These are phyloP conservation scores for Tinea semifulvella DNA, from an alignment of 2,888 invertebrate species.

Conservation along the genomic window DNA sequence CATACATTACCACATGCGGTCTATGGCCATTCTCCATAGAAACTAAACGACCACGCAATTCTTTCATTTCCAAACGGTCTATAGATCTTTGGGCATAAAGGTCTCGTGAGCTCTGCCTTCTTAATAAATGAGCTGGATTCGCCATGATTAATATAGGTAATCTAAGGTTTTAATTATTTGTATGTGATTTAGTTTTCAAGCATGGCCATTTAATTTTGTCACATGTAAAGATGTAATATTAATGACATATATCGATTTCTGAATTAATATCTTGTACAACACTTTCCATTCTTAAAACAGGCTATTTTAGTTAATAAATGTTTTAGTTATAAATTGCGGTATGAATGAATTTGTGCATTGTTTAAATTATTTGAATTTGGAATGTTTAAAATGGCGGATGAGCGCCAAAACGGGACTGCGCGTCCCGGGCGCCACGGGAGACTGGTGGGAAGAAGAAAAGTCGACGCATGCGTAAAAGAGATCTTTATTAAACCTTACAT, in stretches of 20 bases:
- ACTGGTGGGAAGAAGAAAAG: not conserved
- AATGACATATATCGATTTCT: no score
- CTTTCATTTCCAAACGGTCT: constrained; percentile 87
- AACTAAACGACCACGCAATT: constrained; percentile 82
- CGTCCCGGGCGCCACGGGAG: constrained; percentile 4
- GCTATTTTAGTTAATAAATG: not conserved
- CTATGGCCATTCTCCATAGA: constrained; percentile 72
- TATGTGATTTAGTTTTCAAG: no score
- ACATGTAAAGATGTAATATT: no score
- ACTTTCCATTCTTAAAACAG: no score
- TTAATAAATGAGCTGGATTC: constrained; percentile 88
- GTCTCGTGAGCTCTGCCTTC: constrained; percentile 89
- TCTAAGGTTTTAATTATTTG: no score
- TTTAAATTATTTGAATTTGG: not conserved
- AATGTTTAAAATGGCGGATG: constrained; percentile 9
- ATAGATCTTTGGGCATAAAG: constrained; percentile 82
- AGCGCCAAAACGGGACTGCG: not conserved
- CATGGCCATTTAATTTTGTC: no score
- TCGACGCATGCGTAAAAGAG: not conserved
- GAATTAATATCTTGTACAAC: no score
- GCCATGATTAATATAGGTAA: constrained; percentile 82
- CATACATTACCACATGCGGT: constrained; percentile 72
- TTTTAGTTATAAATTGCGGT: not conserved
- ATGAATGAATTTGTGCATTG: not conserved
- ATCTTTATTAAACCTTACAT: not conserved